Conservation (phyloP, 2,888 invertebrate species). For the Homarus gammarus region DNA sequence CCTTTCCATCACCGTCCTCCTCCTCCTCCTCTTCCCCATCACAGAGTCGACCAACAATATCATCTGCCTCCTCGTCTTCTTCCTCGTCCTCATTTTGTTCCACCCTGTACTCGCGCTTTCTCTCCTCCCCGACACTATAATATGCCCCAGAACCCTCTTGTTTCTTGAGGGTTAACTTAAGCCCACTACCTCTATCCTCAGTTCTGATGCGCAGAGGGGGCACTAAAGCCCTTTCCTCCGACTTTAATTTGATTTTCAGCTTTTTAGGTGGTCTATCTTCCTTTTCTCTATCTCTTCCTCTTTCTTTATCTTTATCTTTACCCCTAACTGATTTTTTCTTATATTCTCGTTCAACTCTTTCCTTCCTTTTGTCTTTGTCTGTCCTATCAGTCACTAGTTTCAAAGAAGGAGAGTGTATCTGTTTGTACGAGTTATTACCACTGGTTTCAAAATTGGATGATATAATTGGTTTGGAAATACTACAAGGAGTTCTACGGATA, state of each 20-base stretch:
- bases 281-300: constrained; percentile 62
- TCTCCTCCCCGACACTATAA: constrained; percentile 73
- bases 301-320: constrained; percentile 65
- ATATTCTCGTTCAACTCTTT: constrained; percentile 33
- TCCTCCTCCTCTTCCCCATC: constrained; percentile 49
- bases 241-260: constrained; percentile 69
- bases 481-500: constrained; percentile 11
- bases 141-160: constrained; percentile 75
- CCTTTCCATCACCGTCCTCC: constrained; percentile 41
- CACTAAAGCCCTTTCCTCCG: constrained; percentile 66
- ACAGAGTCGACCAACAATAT: constrained; percentile 6
- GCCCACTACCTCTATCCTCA: constrained; percentile 66
- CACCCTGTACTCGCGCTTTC: constrained; percentile 68
- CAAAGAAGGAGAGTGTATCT: constrained; percentile 27
- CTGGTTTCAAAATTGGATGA: constrained; percentile 22
- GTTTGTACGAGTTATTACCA: constrained; percentile 24
- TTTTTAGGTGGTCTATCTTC: constrained; percentile 70
- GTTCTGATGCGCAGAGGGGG: constrained; percentile 72
- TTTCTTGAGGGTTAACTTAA: constrained; percentile 75
- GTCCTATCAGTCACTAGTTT: constrained; percentile 52
- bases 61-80: constrained; percentile 46
- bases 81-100: constrained; percentile 69
- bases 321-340: constrained; percentile 63
- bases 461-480: constrained; percentile 25
- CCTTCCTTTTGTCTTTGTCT: constrained; percentile 62